These are phyloP conservation scores for Ceratina japonica DNA, from an alignment of 1,140 invertebrate species.

Conservation along the genomic window DNA sequence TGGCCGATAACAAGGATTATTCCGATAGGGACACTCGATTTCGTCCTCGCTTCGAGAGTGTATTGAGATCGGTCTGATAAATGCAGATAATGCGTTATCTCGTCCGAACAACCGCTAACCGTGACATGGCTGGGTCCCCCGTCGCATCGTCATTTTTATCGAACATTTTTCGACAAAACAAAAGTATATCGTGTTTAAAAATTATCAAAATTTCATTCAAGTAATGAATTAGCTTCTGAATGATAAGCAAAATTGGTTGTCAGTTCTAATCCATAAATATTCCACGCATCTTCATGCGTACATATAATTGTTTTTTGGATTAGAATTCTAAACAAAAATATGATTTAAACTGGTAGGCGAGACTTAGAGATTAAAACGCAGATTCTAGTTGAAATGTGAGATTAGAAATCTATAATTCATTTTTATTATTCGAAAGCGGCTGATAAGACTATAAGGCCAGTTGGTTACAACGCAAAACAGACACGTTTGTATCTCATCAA, in stretches of 20 bases:
- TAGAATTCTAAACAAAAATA: no score
- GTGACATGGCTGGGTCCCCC: background rate
- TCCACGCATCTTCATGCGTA: no score
- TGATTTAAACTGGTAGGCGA: no score
- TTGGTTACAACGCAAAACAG: constrained; percentile 10
- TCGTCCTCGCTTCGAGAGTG: constrained; percentile 7
- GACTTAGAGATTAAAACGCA: no score
- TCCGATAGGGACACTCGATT: constrained; percentile 18
- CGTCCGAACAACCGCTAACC: background rate
- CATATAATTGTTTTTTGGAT: no score
- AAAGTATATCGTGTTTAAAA: no score
- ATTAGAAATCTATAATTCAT: constrained; percentile 55
- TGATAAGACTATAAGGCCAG: constrained; percentile 28
- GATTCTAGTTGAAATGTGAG: background rate
- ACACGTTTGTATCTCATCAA: background rate
- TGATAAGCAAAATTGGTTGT: no score
- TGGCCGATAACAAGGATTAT: constrained; percentile 28
- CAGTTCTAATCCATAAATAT: no score
- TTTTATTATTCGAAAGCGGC: constrained; percentile 22
- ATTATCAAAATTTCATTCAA: no score
- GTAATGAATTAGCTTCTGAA: no score
- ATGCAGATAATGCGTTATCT: constrained; percentile 19
- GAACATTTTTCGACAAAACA: background rate
- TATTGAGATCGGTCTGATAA: constrained; percentile 18
- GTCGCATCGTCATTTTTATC: background rate